phyloP scores from a whole-genome alignment of 1,140 invertebrate genomes.

The Bombus ignitus region DNA sequence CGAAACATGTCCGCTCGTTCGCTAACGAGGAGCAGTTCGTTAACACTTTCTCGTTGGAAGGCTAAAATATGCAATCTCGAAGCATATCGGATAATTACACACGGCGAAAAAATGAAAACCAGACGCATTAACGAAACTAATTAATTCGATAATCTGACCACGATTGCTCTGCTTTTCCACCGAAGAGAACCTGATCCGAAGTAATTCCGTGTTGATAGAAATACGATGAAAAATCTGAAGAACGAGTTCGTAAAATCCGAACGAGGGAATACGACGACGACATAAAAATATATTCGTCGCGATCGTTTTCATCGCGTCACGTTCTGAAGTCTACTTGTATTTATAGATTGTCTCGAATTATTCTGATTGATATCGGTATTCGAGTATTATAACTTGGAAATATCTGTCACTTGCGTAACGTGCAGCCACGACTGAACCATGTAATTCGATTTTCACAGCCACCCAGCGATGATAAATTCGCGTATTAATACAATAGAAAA shows the following conservation, averaged over 20 bases:
- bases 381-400: constrained; percentile 40
- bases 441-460: background rate
- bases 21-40: background rate
- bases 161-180: background rate
- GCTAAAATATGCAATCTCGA: background rate
- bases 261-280: background rate
- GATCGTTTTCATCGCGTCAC: background rate
- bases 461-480: background rate
- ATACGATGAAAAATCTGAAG: background rate
- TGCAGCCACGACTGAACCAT: background rate
- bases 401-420: constrained; percentile 35
- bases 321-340: constrained; percentile 35
- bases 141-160: background rate
- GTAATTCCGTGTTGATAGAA: background rate
- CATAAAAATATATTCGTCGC: constrained; percentile 39
- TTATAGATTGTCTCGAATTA: constrained; percentile 31
- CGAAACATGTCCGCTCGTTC: background rate
- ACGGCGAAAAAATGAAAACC: background rate
- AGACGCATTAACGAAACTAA: background rate
- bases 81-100: background rate
- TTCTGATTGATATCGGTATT: constrained; percentile 36
- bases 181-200: background rate
- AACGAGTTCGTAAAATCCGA: background rate
- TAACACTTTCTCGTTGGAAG: background rate
- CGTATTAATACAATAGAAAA: constrained; percentile 30